Conservation (phyloP, 1,140 invertebrate species). For the Panulirus ornatus region DNA sequence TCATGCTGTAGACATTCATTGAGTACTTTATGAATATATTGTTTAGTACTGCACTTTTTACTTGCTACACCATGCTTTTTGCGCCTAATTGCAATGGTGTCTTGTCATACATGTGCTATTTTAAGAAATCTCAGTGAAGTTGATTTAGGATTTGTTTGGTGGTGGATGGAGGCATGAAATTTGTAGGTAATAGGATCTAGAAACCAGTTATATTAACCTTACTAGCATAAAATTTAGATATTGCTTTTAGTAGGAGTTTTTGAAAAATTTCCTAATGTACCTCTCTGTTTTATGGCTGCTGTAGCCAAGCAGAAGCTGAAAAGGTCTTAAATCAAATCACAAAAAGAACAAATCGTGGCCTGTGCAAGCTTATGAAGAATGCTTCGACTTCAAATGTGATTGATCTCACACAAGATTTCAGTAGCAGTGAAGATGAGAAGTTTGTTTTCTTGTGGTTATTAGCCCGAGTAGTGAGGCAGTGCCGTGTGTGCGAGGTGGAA, state of each 20-base stretch:
- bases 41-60: conserved; percentile 40
- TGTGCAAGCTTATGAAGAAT: conserved; percentile 72
- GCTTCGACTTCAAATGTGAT: conserved; percentile 73
- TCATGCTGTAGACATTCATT: neutral
- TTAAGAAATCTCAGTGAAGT: neutral
- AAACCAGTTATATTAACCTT: neutral
- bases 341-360: conserved; percentile 70
- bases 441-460: conserved; percentile 64
- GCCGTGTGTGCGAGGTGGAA: conserved; percentile 31
- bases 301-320: conserved; percentile 75
- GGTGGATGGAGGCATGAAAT: conserved; percentile 14
- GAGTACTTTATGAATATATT: conserved; percentile 22
- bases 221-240: neutral
- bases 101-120: neutral
- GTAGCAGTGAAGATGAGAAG: conserved; percentile 70
- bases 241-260: neutral
- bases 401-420: conserved; percentile 67
- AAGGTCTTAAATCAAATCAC: conserved; percentile 75
- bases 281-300: conserved; percentile 55
- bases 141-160: neutral
- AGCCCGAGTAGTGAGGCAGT: conserved; percentile 54
- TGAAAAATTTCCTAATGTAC: neutral
- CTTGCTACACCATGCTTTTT: conserved; percentile 37
- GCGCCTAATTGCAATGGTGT: conserved; percentile 5
- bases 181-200: conserved; percentile 9